Evolutionary conservation across 2,113 vertebrate species (phyloP).

Genomic region (Pterocles gutturalis): DNA sequence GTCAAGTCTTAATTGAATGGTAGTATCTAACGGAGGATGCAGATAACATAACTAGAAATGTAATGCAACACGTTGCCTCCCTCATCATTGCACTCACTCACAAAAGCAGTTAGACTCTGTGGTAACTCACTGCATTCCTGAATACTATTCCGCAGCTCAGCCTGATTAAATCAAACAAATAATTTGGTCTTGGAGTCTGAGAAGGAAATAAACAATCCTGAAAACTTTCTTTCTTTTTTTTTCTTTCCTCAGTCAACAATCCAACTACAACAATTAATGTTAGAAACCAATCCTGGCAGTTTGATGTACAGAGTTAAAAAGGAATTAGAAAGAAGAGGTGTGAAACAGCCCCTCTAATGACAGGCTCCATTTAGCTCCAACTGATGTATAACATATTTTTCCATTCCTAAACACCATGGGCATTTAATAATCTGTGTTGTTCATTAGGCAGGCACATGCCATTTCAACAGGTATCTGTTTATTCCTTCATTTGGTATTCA

Average conservation of each 20-base stretch:
- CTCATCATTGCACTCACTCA: not conserved
- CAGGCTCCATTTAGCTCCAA: not conserved
- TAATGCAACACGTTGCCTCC: not conserved
- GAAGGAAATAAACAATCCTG: not conserved
- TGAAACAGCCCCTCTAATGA: not conserved
- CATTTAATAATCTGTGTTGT: not conserved
- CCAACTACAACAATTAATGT: not conserved
- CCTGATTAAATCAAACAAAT: not conserved
- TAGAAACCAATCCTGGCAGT: not conserved
- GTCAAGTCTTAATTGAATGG: not conserved
- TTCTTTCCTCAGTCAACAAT: not conserved
- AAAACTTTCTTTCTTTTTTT: too few relatives aligned
- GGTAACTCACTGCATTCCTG: not conserved
- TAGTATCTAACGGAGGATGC: not conserved
- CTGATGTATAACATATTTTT: not conserved
- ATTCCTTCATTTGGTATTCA: constrained; percentile 7
- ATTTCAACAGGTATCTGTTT: not conserved
- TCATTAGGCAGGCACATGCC: not conserved
- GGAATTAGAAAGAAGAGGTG: not conserved
- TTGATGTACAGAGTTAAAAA: not conserved
- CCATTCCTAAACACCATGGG: not conserved
- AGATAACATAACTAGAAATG: constrained; percentile 23
- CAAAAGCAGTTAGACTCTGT: not conserved
- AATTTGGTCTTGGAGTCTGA: not conserved
- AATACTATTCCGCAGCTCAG: not conserved